phyloP scores from a whole-genome alignment of 1,140 invertebrate genomes.

The Magallana gigas region DNA sequence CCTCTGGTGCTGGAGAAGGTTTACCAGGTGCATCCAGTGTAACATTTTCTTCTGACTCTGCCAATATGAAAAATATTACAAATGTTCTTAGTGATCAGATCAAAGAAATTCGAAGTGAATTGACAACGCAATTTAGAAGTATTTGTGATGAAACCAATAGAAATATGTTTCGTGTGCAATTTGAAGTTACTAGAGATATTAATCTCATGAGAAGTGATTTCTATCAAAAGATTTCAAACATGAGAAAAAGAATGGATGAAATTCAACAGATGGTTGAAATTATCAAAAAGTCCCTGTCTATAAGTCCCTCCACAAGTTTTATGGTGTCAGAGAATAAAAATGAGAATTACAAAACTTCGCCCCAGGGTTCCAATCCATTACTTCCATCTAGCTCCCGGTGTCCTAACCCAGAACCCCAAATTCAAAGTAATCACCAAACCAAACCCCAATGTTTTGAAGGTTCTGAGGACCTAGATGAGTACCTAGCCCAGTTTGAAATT shows the following conservation, averaged over 20 bases:
- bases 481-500: constrained; percentile 51
- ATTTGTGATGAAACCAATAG: not conserved
- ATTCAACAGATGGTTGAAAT: constrained; percentile 1
- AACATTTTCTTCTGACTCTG: not conserved
- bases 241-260: not conserved
- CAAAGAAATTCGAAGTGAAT: not conserved
- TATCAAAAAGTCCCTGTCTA: not conserved
- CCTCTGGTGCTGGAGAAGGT: too few species aligned
- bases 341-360: not conserved
- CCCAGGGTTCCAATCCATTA: not conserved
- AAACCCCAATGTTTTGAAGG: not conserved
- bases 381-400: not conserved
- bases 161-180: not conserved
- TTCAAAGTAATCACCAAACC: not conserved
- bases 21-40: not conserved
- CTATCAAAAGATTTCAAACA: not conserved
- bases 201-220: not conserved
- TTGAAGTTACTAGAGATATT: not conserved
- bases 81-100: not conserved
- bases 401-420: not conserved
- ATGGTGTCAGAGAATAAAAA: not conserved
- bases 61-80: not conserved
- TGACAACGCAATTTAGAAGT: not conserved
- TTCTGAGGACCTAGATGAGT: constrained; percentile 39
- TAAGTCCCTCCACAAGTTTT: not conserved